Evolutionary conservation across 2,797 vertebrate species (phyloP).

Genomic region (Gastrophryne carolinensis): DNA sequence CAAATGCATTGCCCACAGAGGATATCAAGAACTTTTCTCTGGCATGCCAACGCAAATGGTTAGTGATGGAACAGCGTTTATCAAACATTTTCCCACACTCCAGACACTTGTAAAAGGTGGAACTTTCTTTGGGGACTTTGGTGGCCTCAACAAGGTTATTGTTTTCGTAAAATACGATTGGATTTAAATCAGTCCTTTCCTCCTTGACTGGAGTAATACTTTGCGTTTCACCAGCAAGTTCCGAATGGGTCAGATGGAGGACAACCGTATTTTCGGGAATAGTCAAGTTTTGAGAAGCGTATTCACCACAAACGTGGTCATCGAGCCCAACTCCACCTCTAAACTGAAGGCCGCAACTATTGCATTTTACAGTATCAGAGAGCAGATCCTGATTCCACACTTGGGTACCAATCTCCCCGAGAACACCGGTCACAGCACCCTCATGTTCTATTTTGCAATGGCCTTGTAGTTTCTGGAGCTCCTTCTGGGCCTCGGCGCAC

Average conservation of each 20-base stretch:
- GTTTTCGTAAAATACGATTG: no score
- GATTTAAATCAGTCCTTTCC: neutral
- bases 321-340: neutral
- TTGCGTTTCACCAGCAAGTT: no score
- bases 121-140: neutral
- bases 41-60: slow-evolving; percentile 12
- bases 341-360: neutral
- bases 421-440: no score
- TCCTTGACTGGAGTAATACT: no score
- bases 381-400: neutral
- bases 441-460: neutral
- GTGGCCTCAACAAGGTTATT: no score
- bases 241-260: neutral
- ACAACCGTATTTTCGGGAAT: neutral
- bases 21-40: neutral
- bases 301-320: neutral
- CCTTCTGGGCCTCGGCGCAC: slow-evolving; percentile 30
- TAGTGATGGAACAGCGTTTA: neutral
- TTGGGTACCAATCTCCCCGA: neutral
- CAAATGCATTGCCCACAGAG: neutral
- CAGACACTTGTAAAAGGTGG: slow-evolving; percentile 29
- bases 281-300: neutral
- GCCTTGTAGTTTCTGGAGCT: slow-evolving; percentile 18
- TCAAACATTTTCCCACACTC: slow-evolving; percentile 25
- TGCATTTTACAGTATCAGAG: neutral